A percentile compares a stretch with the other conserved stretches of the same genome.
Evolutionary conservation across 1,140 invertebrate genomes (phyloP).

Genomic region (Chironomus striatipennis): DNA sequence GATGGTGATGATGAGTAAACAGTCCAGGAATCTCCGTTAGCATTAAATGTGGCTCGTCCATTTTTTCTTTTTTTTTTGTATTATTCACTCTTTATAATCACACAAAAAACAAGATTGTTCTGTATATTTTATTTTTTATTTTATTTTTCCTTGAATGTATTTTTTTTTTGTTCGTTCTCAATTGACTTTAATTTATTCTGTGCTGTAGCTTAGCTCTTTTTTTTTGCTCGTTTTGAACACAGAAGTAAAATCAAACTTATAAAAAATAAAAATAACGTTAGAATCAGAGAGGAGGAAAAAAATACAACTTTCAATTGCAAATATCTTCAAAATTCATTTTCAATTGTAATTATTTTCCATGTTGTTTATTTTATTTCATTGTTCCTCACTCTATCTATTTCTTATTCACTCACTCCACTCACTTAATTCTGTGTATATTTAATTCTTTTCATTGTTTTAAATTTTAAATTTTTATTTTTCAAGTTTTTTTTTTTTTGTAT

Average conservation of each 20-base stretch:
- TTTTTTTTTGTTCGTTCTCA: slow-evolving; percentile 16
- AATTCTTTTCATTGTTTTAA: too few relatives aligned
- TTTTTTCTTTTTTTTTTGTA: too few relatives aligned
- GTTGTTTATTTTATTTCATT: too few relatives aligned
- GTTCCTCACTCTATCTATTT: not conserved
- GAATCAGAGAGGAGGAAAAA: not conserved
- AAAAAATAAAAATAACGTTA: not conserved
- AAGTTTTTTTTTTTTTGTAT: not conserved
- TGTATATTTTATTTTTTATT: not conserved
- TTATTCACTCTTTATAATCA: not conserved
- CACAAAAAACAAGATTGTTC: not conserved
- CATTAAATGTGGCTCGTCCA: slow-evolving; percentile 15
- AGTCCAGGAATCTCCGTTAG: slow-evolving; percentile 17
- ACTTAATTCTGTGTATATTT: too few relatives aligned
- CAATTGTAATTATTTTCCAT: slow-evolving; percentile 20
- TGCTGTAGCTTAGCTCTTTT: not conserved
- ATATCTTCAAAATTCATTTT: slow-evolving; percentile 23
- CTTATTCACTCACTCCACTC: too few relatives aligned
- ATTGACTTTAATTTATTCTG: slow-evolving; percentile 19
- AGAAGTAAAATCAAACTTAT: not conserved
- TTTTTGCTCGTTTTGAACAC: not conserved
- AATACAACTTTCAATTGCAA: slow-evolving; percentile 23
- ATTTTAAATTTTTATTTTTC: not conserved
- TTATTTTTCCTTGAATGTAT: slow-evolving; percentile 11
- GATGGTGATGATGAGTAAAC: slow-evolving; percentile 17